Percentiles rank a stretch among this genome's conserved stretches.
These are phyloP conservation scores for Lithodes maja DNA, from an alignment of 2,888 invertebrate genomes.

Conservation along the genomic window DNA sequence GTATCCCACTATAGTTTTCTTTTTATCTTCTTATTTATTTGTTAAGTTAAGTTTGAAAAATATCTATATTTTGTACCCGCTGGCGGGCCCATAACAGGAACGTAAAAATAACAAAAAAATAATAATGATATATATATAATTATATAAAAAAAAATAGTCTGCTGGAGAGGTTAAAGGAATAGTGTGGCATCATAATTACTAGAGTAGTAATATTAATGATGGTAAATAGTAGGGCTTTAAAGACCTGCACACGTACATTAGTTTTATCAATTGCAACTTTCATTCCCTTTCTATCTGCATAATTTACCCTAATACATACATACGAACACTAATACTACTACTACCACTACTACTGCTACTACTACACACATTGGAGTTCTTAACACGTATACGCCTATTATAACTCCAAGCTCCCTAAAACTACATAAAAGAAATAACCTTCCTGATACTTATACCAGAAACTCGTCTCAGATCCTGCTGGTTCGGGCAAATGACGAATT, in stretches of 20 bases:
- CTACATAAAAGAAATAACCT: background rate
- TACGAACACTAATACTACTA: too few relatives aligned
- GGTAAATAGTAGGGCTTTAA: background rate
- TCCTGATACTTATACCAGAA: background rate
- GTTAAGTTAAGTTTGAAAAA: constrained; percentile 61
- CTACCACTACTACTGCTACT: background rate
- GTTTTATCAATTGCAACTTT: too few relatives aligned
- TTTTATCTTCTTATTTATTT: constrained; percentile 54
- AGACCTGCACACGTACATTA: background rate
- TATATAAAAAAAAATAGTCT: background rate
- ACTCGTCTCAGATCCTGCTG: constrained; percentile 1
- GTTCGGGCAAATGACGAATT: background rate
- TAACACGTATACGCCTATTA: background rate
- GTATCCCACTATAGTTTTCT: background rate
- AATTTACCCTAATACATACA: too few relatives aligned
- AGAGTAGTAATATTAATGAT: background rate
- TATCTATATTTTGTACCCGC: constrained; percentile 58
- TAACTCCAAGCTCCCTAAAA: background rate
- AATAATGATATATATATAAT: constrained; percentile 32
- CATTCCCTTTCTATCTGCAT: too few relatives aligned
- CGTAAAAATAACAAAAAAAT: constrained; percentile 47
- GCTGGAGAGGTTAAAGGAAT: background rate
- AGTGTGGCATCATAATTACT: background rate
- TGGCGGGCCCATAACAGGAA: constrained; percentile 65
- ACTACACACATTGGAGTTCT: background rate